These are phyloP conservation scores for Eueides isabella DNA, from an alignment of 1,140 invertebrate species.

Conservation along the genomic window DNA sequence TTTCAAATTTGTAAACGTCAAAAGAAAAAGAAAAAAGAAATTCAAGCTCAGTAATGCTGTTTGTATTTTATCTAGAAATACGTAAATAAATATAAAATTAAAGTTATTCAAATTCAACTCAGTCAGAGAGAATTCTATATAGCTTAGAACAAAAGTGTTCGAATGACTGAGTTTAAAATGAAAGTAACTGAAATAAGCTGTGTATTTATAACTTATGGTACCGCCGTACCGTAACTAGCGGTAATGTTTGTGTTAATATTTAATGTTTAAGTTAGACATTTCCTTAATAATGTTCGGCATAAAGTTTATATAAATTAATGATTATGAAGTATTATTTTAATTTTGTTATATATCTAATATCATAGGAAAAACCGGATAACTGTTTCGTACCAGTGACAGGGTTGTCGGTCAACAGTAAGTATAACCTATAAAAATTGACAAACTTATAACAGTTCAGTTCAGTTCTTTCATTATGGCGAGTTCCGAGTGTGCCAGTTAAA, in stretches of 20 bases:
- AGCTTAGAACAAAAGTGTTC: neutral
- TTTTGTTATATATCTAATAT: no score
- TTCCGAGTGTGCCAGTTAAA: no score
- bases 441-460: no score
- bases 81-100: neutral
- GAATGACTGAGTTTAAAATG: neutral
- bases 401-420: no score
- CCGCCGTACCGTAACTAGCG: neutral
- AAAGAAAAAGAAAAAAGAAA: no score
- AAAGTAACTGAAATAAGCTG: constrained; percentile 3
- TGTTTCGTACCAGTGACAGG: no score
- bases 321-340: neutral
- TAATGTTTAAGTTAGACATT: neutral
- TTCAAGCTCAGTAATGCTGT: no score
- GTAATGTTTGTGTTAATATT: constrained; percentile 4
- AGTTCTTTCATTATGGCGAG: no score
- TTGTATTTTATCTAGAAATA: neutral
- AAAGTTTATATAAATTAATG: neutral
- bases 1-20: no score
- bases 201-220: neutral
- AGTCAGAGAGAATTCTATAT: neutral
- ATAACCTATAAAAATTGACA: no score
- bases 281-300: neutral
- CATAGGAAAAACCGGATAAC: no score
- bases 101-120: neutral